Evolutionary conservation across 2,797 vertebrate species (phyloP), one percentile per base, ranked within the genome.

Genomic region (Sternarchorhynchus goeldii): DNA sequence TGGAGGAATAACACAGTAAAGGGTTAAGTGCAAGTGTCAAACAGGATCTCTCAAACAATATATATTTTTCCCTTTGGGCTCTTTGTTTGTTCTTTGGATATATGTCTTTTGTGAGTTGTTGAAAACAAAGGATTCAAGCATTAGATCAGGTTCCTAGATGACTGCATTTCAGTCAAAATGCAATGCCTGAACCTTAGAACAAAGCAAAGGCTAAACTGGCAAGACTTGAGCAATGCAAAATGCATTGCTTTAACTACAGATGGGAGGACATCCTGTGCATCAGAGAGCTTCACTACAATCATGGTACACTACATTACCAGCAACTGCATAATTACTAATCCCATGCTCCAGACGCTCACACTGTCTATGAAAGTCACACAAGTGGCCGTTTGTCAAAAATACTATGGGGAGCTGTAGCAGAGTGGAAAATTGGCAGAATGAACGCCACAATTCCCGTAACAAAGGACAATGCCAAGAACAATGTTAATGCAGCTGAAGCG

Each of bases 341-440:
- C n/a, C 4, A 21, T 69, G 55, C 31, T 75, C 6, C 64, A 82
- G 63, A 78, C 71, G 7, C 7, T 25, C 25, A 66, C 5, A 50
- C 58, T 5, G 50, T 82, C 39, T 69, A 75, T 17, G 72, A 75
- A 55, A 82, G 76, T 34, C 81, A 78, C 17, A 74, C 59, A 32
- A 65, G 39, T n/a, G 34, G 25, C 4, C 2, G 73, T 20, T 2
- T 73, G 62, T 56, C 39, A 18, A 25, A 32, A 59, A 59, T 29
- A 62, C 21, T 50, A 32, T 34, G 25, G 32, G 36, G 1, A 55
- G 64, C 64, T 45, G 64, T 53, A 68, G 66, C 31, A n/a, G 66
- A 68, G 66, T 68, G 66, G 66, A 69, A 72, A 59, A 72, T 39
- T 2, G 34, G 59, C 41, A 69, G 10, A 72, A 31, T 36, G 17